These are phyloP conservation scores for Xiphydria camelus DNA, from an alignment of 2,888 invertebrate species.

Conservation along the genomic window DNA sequence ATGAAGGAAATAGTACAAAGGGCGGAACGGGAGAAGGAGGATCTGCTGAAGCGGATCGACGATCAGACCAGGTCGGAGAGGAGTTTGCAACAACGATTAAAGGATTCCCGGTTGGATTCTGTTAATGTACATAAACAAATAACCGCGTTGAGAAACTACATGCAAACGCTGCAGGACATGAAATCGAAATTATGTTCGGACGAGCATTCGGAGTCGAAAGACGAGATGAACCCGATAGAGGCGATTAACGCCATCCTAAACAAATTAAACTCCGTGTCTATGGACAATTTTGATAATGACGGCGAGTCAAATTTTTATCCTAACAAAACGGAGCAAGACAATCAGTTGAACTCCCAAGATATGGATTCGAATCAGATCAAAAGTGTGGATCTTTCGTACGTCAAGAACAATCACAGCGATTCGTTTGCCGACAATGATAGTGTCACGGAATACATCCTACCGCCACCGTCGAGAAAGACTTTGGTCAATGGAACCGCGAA, in stretches of 20 bases:
- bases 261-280: conserved; percentile 35
- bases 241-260: conserved; percentile 41
- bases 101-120: conserved; percentile 36
- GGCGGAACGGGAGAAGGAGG: conserved; percentile 44
- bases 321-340: conserved; percentile 34
- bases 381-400: conserved; percentile 22
- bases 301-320: conserved; percentile 27
- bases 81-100: conserved; percentile 33
- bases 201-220: conserved; percentile 29
- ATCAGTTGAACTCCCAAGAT: conserved; percentile 33
- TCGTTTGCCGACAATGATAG: conserved; percentile 29
- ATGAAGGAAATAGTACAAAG: conserved; percentile 38
- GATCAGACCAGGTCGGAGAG: conserved; percentile 37
- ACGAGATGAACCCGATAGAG: conserved; percentile 38
- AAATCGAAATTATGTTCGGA: conserved; percentile 36
- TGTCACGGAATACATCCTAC: conserved; percentile 37
- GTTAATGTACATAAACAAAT: conserved; percentile 47
- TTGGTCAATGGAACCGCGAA: conserved; percentile 36
- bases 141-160: conserved; percentile 44
- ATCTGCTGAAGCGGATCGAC: conserved; percentile 40
- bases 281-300: conserved; percentile 32
- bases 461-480: conserved; percentile 31
- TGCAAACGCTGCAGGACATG: conserved; percentile 44
- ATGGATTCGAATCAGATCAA: conserved; percentile 31
- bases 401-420: conserved; percentile 34